Conservation (phyloP, 2,113 vertebrate genomes). For the Strix uralensis region DNA sequence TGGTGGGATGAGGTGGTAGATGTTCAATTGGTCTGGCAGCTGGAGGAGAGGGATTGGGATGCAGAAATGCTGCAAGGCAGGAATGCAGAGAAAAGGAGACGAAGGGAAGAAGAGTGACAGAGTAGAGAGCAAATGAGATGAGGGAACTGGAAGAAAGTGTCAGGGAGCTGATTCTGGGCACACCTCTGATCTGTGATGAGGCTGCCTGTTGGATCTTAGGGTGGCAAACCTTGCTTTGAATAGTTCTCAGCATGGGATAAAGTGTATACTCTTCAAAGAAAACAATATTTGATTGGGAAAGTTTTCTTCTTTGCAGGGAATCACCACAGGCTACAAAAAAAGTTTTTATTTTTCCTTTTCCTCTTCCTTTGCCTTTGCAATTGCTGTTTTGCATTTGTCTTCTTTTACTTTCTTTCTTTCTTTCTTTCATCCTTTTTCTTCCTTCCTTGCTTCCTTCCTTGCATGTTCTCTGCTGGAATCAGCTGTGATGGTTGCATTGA, state of each 20-base stretch:
- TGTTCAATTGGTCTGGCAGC: not conserved
- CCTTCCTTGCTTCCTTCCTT: no score
- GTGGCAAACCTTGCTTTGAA: not conserved
- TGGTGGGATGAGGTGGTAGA: not conserved
- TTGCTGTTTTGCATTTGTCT: not conserved
- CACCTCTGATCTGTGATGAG: not conserved
- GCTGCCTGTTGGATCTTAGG: not conserved
- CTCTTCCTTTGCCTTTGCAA: not conserved
- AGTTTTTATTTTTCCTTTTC: fast-evolving
- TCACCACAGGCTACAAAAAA: not conserved
- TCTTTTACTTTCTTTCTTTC: not conserved
- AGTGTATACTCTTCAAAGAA: not conserved
- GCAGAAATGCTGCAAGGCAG: not conserved
- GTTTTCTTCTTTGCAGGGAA: not conserved
- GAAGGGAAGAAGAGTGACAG: not conserved
- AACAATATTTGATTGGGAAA: not conserved
- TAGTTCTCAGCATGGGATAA: not conserved
- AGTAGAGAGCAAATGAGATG: not conserved
- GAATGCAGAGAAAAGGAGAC: not conserved
- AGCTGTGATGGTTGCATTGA: not conserved
- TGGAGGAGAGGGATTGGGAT: not conserved
- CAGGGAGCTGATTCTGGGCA: not conserved
- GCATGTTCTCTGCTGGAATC: not conserved
- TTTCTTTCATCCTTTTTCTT: not conserved
- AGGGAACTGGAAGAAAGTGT: not conserved